Percentiles rank a stretch among this genome's conserved stretches.
Evolutionary conservation across 1,140 invertebrate genomes (phyloP).

Genomic region (Bombus sylvicola): DNA sequence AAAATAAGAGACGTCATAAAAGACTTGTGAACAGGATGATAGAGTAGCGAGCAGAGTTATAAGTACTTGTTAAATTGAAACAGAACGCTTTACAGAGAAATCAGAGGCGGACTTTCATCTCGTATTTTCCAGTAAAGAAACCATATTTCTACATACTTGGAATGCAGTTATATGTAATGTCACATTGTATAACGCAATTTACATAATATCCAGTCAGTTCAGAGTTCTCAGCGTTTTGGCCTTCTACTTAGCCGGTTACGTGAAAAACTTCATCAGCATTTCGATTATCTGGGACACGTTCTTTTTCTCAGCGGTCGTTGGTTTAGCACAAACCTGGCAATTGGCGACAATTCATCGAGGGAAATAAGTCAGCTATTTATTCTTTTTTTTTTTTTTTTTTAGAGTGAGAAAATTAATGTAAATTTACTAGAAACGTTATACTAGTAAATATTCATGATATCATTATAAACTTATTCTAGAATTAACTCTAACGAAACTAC

Average conservation of each 20-base stretch:
- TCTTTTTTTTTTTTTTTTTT: no score
- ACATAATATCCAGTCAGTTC: slow-evolving; percentile 17
- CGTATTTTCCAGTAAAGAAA: slow-evolving; percentile 7
- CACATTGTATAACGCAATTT: slow-evolving; percentile 9
- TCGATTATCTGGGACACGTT: slow-evolving; percentile 6
- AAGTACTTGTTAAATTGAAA: background rate
- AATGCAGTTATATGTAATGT: background rate
- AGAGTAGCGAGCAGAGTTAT: no score
- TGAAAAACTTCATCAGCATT: slow-evolving; percentile 34
- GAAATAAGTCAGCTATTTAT: no score
- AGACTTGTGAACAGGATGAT: no score
- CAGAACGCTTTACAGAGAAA: background rate
- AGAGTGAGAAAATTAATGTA: background rate
- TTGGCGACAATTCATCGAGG: background rate
- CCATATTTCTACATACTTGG: background rate
- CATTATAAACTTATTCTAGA: background rate
- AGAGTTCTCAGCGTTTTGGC: slow-evolving; percentile 10
- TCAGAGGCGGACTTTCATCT: background rate
- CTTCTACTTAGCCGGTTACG: background rate
- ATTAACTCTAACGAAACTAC: background rate
- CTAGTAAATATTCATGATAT: background rate
- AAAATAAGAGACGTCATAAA: no score
- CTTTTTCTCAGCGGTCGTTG: background rate
- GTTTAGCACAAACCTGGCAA: background rate
- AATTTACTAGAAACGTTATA: background rate